Conservation (phyloP, 2,797 vertebrate species). For the Clarias fuscus region DNA sequence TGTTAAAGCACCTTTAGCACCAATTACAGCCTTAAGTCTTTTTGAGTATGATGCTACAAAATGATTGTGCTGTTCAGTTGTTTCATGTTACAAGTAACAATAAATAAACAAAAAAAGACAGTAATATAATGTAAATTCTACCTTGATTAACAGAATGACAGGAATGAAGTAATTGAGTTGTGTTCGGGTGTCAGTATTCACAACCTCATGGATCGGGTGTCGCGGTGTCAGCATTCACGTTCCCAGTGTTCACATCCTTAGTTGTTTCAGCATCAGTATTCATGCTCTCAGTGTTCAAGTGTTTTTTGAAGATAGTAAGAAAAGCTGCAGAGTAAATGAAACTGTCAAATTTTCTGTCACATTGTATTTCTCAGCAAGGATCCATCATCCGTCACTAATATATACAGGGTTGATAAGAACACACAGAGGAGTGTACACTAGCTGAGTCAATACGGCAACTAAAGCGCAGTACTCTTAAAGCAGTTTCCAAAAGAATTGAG, state of each 20-base stretch:
- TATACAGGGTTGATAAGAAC: not conserved
- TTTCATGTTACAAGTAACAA: no score
- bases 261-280: not conserved
- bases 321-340: conserved; percentile 7
- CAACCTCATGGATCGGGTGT: not conserved
- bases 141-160: no score
- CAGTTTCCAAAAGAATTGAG: not conserved
- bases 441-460: not conserved
- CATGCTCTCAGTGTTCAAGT: not conserved
- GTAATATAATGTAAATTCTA: no score
- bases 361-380: not conserved
- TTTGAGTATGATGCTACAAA: no score
- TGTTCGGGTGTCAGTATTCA: not conserved
- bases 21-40: no score
- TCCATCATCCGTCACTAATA: not conserved
- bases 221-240: not conserved
- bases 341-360: not conserved
- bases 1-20: no score
- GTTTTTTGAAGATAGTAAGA: not conserved
- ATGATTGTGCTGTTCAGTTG: no score
- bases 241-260: not conserved
- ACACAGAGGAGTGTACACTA: not conserved
- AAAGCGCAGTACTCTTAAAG: not conserved
- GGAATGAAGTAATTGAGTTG: no score
- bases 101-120: no score